Conservation (phyloP, 2,113 vertebrate genomes). For the Toxotes chatareus region DNA sequence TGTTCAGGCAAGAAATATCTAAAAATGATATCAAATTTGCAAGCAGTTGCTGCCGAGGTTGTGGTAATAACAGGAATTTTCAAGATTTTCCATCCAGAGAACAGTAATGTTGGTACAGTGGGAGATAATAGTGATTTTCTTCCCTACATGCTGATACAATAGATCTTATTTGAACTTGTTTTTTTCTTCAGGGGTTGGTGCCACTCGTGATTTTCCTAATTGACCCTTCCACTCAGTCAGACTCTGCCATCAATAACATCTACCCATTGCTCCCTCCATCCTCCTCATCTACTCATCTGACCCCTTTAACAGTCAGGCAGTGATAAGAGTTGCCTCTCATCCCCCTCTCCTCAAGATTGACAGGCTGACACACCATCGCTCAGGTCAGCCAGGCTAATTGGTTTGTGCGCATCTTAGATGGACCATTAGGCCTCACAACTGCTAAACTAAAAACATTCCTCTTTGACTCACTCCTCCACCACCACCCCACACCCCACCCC, state of each 20-base stretch:
- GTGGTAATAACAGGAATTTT: constrained; percentile 37
- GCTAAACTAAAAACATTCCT: constrained; percentile 48
- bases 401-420: constrained; percentile 75
- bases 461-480: neutral
- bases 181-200: constrained; percentile 32
- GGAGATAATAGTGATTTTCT: constrained; percentile 44
- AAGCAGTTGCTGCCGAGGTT: constrained; percentile 2
- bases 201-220: constrained; percentile 54
- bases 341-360: constrained; percentile 48
- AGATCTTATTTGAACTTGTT: constrained; percentile 25
- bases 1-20: constrained; percentile 42
- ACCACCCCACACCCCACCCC: no score
- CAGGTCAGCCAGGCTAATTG: constrained; percentile 79
- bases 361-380: constrained; percentile 62
- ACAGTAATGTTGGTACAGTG: neutral
- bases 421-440: constrained; percentile 68
- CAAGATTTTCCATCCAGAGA: constrained; percentile 23
- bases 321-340: constrained; percentile 61
- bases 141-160: constrained; percentile 33
- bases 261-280: constrained; percentile 14
- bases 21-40: constrained; percentile 38
- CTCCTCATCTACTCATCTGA: constrained; percentile 51
- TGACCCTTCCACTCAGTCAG: constrained; percentile 56
- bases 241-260: constrained; percentile 66
- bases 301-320: constrained; percentile 53